Base-by-base conservation (phyloP, 1,140 invertebrate genomes). In the Drosophila albomicans region DNA sequence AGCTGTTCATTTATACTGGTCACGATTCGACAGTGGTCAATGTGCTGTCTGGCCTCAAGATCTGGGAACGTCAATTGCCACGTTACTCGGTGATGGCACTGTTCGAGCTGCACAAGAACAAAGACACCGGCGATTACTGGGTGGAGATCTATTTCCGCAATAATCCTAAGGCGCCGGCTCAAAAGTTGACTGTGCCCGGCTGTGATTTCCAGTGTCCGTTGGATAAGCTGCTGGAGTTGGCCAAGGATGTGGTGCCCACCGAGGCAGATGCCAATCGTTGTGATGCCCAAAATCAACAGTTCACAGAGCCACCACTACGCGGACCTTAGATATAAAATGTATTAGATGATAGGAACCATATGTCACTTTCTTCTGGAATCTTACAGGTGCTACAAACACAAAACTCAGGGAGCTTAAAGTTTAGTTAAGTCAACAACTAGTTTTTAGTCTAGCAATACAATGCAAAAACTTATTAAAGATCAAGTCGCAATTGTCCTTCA, bases 1-100 rank as follows among this genome's bases (percentile, higher is more conserved):
- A 96, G 88, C 94, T 96, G 67, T 95, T 94, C 59, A 93, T 96
- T 57, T 96, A 96, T 78, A 94, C 95, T 4, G 95, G 95, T 3
- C 96, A 98, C 82, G 97, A 98, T 87, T 95, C 95, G 0, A 97
- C 96, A 1, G 92, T 97, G 5, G 94, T 95, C 0, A 95, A 96
- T 75, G 81, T 97, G 4, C 88, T 97, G 30, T 91, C 94, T 7
- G 94, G 95, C 0, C 87, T 98, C 54, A 94, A 94, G n/a, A 93
- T 97, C 3, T 98, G 96, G 94, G 94, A 97, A 67, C 92, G 93
- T n/a, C 94, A 92, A 58, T 91, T 95, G 58, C 96, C 97, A 0
- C 94, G 94, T 15, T 98, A 96, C 81, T 95, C 95, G 35, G 94
- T 95, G 30, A 95, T 96, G 91, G 92, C 95, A 0, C 91, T 97